Evolutionary conservation across 2,113 vertebrate genomes (phyloP), one percentile per base, ranked within the genome.

Genomic region (Pteruthius melanotis): DNA sequence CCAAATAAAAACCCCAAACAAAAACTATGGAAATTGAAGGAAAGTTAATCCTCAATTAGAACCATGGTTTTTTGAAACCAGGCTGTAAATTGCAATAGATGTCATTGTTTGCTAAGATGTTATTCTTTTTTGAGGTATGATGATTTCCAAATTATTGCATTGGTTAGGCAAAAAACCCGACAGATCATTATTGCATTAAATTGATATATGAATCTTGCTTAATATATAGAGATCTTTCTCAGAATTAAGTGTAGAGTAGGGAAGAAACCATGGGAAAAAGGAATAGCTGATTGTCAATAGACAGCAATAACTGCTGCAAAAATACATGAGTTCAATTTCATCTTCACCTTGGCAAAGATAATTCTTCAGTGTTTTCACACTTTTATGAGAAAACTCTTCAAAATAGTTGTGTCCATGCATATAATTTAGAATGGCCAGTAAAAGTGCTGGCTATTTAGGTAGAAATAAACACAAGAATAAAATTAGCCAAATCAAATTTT

Each of bases 41-140:
- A 39, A 75, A 33, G 0, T 15, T 60, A 37, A 70, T 37, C 6
- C 10, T 35, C 4, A 39, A 0, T 44, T 66, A 59, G 4, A 4
- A 19, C 24, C 2, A 7, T 5, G 1, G 23, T 5, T 35, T 79
- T 70, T 33, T 2, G 0, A 57, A 40, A 5, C 3, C 4, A 19
- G 16, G 2, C 7, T 82, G 2, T 31, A 61, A 30, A 1, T 28
- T 71, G 7, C 13, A 68, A 26, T 27, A 61, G 26, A 39, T 26
- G 8, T 35, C 4, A 35, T 20, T 39, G 4, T 44, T 83, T 83
- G 10, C 15, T 28, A 54, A 52, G 6, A 1, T 40, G 3, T 53
- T 52, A 31, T 5, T 74, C 1, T 11, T 33, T 52, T 74, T 40
- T 42, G 22, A 52, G 4, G 2, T 19, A 30, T 11, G 9, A 53